Evolutionary conservation across 2,888 invertebrate species (phyloP).

Genomic region (Petrolisthes cinctipes): DNA sequence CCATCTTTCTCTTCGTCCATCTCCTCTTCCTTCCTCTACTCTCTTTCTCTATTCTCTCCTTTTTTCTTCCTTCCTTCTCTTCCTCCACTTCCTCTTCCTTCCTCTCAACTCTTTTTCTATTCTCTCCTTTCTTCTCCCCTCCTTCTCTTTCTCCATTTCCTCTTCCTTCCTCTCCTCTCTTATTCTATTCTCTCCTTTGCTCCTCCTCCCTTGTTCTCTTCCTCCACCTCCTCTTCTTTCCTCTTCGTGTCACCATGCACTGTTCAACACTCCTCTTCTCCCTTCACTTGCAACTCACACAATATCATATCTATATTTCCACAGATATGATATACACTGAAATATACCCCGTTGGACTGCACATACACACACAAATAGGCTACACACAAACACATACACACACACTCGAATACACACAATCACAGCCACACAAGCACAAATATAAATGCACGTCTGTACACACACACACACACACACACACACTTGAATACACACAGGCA

Average conservation of each 20-base stretch:
- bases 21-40: too few relatives aligned
- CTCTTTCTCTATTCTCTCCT: not conserved
- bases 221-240: not conserved
- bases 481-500: constrained; percentile 2
- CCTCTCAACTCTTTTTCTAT: too few relatives aligned
- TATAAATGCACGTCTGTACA: not conserved
- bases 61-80: not conserved
- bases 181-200: not conserved
- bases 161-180: not conserved
- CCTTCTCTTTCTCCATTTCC: too few relatives aligned
- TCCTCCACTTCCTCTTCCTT: not conserved
- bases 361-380: too few relatives aligned
- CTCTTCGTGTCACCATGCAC: too few relatives aligned
- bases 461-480: constrained; percentile 4
- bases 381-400: not conserved
- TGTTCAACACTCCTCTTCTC: not conserved
- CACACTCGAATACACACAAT: not conserved
- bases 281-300: too few relatives aligned
- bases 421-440: not conserved
- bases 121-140: too few relatives aligned
- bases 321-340: too few relatives aligned
- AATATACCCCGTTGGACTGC: too few relatives aligned
- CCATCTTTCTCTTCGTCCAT: too few relatives aligned
- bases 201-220: not conserved
- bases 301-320: too few relatives aligned